Conservation (phyloP, 2,797 vertebrate genomes). For the Danio jaintianensis region DNA sequence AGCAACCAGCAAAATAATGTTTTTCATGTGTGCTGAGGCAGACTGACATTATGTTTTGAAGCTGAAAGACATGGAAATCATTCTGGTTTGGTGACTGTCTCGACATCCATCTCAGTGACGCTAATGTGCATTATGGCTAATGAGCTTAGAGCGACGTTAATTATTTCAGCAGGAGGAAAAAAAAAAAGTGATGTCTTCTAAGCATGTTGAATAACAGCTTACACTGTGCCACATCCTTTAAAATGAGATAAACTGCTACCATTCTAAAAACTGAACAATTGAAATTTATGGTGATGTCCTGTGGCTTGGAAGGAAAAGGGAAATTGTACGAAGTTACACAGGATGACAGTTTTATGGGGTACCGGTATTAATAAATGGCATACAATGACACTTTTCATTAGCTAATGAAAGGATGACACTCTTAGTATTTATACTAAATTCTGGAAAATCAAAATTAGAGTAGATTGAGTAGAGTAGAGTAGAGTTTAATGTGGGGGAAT, state of each 20-base stretch:
- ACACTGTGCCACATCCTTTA: constrained; percentile 11
- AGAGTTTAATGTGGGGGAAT: too few species aligned
- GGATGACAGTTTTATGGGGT: constrained; percentile 28
- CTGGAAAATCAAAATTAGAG: too few species aligned
- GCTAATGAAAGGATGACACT: not conserved
- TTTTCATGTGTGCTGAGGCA: constrained; percentile 13
- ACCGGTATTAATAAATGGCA: not conserved
- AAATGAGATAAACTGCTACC: constrained; percentile 43
- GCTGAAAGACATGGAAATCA: constrained; percentile 26
- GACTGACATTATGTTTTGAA: constrained; percentile 31
- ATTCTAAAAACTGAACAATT: constrained; percentile 19
- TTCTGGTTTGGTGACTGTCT: constrained; percentile 20
- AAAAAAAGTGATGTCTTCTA: constrained; percentile 38
- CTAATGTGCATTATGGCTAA: constrained; percentile 54
- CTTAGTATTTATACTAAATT: not conserved
- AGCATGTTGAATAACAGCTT: constrained; percentile 34
- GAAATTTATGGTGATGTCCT: constrained; percentile 22
- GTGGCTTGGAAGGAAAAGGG: constrained; percentile 5
- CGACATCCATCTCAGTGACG: constrained; percentile 51
- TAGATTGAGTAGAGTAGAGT: too few species aligned
- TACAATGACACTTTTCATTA: not conserved
- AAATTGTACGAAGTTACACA: constrained; percentile 21
- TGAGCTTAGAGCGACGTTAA: constrained; percentile 44
- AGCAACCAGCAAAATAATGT: constrained; percentile 17
- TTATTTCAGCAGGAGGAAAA: constrained; percentile 42